Evolutionary conservation across 2,888 invertebrate genomes (phyloP).

Genomic region (Callimorpha dominula): DNA sequence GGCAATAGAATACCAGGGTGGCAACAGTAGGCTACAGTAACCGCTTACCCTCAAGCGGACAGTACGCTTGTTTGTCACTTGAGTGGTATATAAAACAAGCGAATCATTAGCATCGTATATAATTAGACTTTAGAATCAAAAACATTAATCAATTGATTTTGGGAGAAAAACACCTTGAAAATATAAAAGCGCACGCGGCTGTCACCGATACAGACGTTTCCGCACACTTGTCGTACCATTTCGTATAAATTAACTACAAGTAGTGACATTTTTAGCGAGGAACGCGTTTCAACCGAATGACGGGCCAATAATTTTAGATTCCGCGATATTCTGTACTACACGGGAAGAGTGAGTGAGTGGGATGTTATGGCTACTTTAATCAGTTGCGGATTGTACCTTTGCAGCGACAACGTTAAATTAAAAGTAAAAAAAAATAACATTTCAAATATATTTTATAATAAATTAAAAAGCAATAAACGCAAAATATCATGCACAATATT

Average conservation of each 20-base stretch:
- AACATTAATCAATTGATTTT: neutral
- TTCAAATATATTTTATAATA: neutral
- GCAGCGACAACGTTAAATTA: constrained; percentile 22
- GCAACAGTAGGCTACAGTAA: neutral
- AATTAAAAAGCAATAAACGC: neutral
- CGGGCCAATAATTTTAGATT: constrained; percentile 60
- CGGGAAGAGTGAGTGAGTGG: constrained; percentile 25
- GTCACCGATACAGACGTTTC: constrained; percentile 24
- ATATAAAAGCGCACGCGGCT: constrained; percentile 5
- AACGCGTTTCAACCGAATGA: constrained; percentile 60
- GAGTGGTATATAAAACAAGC: too few relatives aligned
- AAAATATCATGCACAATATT: neutral
- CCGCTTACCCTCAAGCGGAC: neutral
- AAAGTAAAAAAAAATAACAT: neutral
- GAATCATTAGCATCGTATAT: neutral
- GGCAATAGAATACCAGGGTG: neutral
- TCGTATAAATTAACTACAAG: constrained; percentile 70
- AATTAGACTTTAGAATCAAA: neutral
- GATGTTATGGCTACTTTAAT: constrained; percentile 48
- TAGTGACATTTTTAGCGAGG: constrained; percentile 72
- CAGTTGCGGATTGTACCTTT: constrained; percentile 48
- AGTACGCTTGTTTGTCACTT: neutral
- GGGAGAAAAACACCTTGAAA: neutral
- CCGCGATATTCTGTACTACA: constrained; percentile 43
- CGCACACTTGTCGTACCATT: constrained; percentile 58